Evolutionary conservation across 2,797 vertebrate genomes (phyloP), one percentile per base, ranked within the genome.

Genomic region (Hirundo rustica): DNA sequence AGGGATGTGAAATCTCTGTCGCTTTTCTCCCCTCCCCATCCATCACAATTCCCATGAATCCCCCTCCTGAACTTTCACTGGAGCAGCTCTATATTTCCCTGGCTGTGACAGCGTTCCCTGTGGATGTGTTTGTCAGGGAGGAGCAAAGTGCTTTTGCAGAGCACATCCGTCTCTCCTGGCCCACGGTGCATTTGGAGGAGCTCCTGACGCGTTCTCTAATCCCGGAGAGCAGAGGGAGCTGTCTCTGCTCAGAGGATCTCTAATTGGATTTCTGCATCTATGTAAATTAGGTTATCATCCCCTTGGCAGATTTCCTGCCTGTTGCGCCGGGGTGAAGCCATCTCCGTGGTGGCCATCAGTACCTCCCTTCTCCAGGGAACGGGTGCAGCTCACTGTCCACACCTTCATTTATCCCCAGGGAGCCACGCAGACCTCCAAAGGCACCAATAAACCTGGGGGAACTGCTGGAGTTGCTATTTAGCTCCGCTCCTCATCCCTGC

Each of bases 191-290:
- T 67, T 67, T 50, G 36, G 82, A 81, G 84, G 30, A 65, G 78
- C 91, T 89, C 45, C 30, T 44, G 11, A 74, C 0, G 8, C 71
- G 89, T 51, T 55, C 60, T 89, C 87, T 67, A 75, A 90, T 62
- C 73, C 66, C 62, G 64, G 89, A 88, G 92, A 85, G 7, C 42
- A 64, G 79, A 72, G 71, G 7, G 90, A 90, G 82, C 93, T 95
- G 94, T 88, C 82, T 95, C 79, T 93, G 90, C 96, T 96, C 85
- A 88, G 70, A 95, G 85, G 50, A 68, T 67, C 75, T 67, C 89
- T 96, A 96, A 95, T 93, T 96, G 89, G 65, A 91, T 96, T 96
- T 93, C 93, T 96, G 85, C 68, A 73, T 95, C 94, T 93, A 64
- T 94, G 95, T 91, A 88, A 96, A 96, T 96, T 88, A 89, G 65